Percentiles rank a stretch among this genome's conserved stretches.
phyloP scores from a whole-genome alignment of 92 coral and sea anemone species.

The Heliopora coerulea region DNA sequence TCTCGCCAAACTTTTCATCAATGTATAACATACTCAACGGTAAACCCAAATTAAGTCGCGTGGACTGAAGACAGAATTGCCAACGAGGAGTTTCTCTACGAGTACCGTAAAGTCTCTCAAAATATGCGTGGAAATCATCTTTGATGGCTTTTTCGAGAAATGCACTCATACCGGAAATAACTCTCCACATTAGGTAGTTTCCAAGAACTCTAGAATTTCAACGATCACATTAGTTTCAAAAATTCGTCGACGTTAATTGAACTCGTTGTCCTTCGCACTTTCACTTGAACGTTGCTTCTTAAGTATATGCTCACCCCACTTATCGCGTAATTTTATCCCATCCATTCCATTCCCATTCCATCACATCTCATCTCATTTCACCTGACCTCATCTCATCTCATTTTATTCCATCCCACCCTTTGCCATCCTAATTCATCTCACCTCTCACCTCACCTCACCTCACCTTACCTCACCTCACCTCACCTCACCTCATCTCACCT shows the following conservation, averaged over 20 bases:
- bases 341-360: neutral
- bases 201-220: conserved; percentile 44
- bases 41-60: conserved; percentile 49
- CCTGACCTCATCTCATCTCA: neutral
- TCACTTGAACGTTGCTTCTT: no score
- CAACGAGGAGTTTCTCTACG: conserved; percentile 46
- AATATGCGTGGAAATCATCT: neutral
- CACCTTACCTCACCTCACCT: neutral
- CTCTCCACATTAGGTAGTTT: conserved; percentile 66
- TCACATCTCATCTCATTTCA: neutral
- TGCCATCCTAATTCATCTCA: no score
- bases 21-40: conserved; percentile 72
- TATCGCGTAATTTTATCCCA: neutral
- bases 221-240: neutral
- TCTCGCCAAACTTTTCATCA: conserved; percentile 63
- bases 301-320: no score
- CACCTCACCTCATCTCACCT: neutral
- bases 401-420: no score
- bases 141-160: conserved; percentile 38
- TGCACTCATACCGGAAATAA: conserved; percentile 44
- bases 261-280: no score
- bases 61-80: conserved; percentile 45
- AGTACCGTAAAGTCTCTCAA: neutral
- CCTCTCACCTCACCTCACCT: conserved; percentile 2
- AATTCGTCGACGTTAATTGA: no score